A percentile compares a stretch with the other conserved stretches of the same genome.
These are phyloP conservation scores for Xenotilapia leptura DNA, from an alignment of 2,113 vertebrate genomes.

Conservation along the genomic window DNA sequence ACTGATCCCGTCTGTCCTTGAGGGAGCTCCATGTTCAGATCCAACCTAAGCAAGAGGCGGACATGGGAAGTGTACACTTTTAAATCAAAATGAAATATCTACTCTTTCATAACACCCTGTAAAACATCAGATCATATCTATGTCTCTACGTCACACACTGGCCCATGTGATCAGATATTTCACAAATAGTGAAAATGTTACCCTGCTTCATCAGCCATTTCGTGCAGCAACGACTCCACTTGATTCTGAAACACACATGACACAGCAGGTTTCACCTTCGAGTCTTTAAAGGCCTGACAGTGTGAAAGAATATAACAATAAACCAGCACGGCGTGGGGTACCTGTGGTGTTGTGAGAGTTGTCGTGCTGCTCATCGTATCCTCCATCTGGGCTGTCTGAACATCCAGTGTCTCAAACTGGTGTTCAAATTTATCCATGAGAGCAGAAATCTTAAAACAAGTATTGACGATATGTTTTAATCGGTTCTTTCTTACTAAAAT, in stretches of 20 bases:
- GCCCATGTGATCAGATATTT: not conserved
- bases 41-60: slow-evolving; percentile 72
- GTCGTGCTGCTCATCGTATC: slow-evolving; percentile 96
- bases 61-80: not conserved
- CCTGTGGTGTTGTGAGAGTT: slow-evolving; percentile 92
- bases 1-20: slow-evolving; percentile 92
- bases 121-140: not conserved
- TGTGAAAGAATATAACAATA: not conserved
- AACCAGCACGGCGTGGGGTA: slow-evolving; percentile 10
- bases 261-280: not conserved
- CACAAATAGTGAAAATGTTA: slow-evolving; percentile 41
- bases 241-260: slow-evolving; percentile 75
- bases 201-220: slow-evolving; percentile 95
- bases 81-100: not conserved
- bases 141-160: not conserved
- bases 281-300: not conserved
- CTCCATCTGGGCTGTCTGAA: slow-evolving; percentile 94
- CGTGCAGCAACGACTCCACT: slow-evolving; percentile 84
- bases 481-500: not conserved
- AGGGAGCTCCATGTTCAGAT: slow-evolving; percentile 96
- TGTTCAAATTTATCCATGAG: slow-evolving; percentile 94
- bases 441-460: slow-evolving; percentile 78
- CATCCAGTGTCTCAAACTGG: slow-evolving; percentile 94
- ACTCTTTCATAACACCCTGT: not conserved
- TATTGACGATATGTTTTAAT: not conserved